A percentile compares a stretch with the other conserved stretches of the same genome.
Evolutionary conservation across 2,113 vertebrate genomes (phyloP).

Genomic region (Synchiropus splendidus): DNA sequence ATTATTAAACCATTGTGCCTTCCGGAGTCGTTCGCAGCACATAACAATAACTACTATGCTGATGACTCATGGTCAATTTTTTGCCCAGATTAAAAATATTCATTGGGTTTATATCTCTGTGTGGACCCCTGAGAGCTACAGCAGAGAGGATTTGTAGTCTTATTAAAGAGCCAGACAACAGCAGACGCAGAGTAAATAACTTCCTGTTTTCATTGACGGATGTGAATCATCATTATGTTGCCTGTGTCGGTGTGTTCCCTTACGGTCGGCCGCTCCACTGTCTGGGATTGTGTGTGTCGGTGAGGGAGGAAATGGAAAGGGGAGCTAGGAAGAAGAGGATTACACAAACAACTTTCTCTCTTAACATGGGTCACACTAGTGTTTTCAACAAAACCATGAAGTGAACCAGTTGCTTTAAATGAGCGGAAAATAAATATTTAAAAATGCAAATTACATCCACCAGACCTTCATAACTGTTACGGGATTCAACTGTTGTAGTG

Average conservation of each 20-base stretch:
- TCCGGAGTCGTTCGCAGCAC: too few relatives aligned
- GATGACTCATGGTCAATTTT: too few relatives aligned
- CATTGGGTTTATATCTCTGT: too few relatives aligned
- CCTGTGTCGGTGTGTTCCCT: slow-evolving; percentile 1
- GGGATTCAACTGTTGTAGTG: too few relatives aligned
- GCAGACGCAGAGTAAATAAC: slow-evolving; percentile 26
- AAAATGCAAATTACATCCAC: too few relatives aligned
- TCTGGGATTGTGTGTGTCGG: slow-evolving; percentile 6
- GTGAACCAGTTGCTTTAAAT: slow-evolving; percentile 7
- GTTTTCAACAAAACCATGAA: too few relatives aligned
- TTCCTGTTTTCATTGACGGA: slow-evolving; percentile 32
- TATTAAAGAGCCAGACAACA: slow-evolving; percentile 8
- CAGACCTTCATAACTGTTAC: too few relatives aligned
- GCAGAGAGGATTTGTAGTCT: slow-evolving; percentile 4
- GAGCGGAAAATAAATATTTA: not conserved
- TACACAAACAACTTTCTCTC: too few relatives aligned
- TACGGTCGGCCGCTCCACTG: not conserved
- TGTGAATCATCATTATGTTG: slow-evolving; percentile 29
- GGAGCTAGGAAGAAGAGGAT: not conserved
- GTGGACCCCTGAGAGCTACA: not conserved
- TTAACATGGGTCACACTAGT: too few relatives aligned
- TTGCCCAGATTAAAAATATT: too few relatives aligned
- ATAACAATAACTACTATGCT: too few relatives aligned
- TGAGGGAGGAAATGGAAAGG: slow-evolving; percentile 2
- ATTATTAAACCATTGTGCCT: too few relatives aligned